These are phyloP conservation scores for Bufo gargarizans DNA, from an alignment of 2,113 vertebrate genomes.

Conservation along the genomic window DNA sequence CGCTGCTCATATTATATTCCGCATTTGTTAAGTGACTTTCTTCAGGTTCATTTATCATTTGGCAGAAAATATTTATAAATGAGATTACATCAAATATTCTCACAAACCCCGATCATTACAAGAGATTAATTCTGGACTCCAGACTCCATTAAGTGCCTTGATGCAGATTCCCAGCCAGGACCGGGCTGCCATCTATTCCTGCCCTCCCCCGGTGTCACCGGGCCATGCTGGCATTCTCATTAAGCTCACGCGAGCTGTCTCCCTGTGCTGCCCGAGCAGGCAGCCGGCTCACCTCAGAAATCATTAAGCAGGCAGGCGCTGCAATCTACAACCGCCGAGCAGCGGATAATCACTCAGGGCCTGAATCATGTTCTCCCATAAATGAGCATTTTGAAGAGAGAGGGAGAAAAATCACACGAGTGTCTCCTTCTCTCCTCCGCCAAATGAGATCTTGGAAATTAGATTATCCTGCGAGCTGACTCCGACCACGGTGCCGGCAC, in stretches of 20 bases:
- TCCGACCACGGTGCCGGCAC: not conserved
- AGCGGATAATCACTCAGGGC: constrained; percentile 68
- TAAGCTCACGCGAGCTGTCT: constrained; percentile 71
- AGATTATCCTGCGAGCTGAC: constrained; percentile 52
- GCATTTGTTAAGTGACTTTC: constrained; percentile 60
- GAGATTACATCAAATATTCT: constrained; percentile 71
- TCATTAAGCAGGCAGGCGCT: constrained; percentile 67
- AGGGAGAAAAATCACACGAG: constrained; percentile 34
- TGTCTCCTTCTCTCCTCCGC: constrained; percentile 61
- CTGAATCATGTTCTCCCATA: constrained; percentile 67
- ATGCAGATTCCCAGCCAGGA: constrained; percentile 64
- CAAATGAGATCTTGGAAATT: constrained; percentile 60
- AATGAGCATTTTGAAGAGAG: constrained; percentile 65
- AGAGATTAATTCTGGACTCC: constrained; percentile 72
- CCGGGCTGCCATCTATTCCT: constrained; percentile 69
- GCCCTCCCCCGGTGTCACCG: constrained; percentile 54
- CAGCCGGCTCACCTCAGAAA: constrained; percentile 73
- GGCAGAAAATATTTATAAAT: constrained; percentile 70
- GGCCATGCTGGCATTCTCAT: constrained; percentile 71
- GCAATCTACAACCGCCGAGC: constrained; percentile 71
- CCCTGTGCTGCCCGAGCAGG: constrained; percentile 67
- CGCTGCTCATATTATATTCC: constrained; percentile 59
- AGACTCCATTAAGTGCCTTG: constrained; percentile 64
- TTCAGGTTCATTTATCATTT: constrained; percentile 62
- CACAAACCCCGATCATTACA: constrained; percentile 68